Conservation (phyloP, 1,140 invertebrate species). For the Cotesia vestalis region DNA sequence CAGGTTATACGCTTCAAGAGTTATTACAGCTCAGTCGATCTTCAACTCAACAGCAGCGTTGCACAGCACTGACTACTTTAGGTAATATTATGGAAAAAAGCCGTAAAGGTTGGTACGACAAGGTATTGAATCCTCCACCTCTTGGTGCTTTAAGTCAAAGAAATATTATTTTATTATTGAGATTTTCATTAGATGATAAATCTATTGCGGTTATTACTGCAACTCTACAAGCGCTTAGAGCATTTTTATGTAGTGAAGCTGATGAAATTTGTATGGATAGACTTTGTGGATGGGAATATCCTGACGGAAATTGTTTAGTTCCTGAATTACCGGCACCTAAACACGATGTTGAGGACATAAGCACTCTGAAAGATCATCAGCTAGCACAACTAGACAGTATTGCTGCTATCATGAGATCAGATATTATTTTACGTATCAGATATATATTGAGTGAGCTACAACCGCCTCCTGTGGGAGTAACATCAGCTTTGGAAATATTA, state of each 20-base stretch:
- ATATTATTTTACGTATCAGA: conserved; percentile 77
- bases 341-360: conserved; percentile 69
- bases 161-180: conserved; percentile 79
- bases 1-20: conserved; percentile 89
- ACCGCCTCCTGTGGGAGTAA: conserved; percentile 72
- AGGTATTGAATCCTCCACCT: conserved; percentile 65
- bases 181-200: conserved; percentile 87
- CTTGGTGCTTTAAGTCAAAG: conserved; percentile 68
- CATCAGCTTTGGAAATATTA: conserved; percentile 76
- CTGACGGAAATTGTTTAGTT: conserved; percentile 55
- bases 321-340: conserved; percentile 70
- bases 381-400: conserved; percentile 80
- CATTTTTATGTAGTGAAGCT: conserved; percentile 76
- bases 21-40: conserved; percentile 79
- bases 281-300: conserved; percentile 72
- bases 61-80: conserved; percentile 79
- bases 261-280: conserved; percentile 81
- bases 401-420: conserved; percentile 77
- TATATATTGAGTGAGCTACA: conserved; percentile 75
- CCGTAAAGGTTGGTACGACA: conserved; percentile 77
- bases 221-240: conserved; percentile 76
- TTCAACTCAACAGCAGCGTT: conserved; percentile 78
- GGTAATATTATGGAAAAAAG: conserved; percentile 81
- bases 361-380: conserved; percentile 83
- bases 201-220: conserved; percentile 77